These are phyloP conservation scores for Euclidia mi DNA, from an alignment of 2,888 invertebrate species.

Conservation along the genomic window DNA sequence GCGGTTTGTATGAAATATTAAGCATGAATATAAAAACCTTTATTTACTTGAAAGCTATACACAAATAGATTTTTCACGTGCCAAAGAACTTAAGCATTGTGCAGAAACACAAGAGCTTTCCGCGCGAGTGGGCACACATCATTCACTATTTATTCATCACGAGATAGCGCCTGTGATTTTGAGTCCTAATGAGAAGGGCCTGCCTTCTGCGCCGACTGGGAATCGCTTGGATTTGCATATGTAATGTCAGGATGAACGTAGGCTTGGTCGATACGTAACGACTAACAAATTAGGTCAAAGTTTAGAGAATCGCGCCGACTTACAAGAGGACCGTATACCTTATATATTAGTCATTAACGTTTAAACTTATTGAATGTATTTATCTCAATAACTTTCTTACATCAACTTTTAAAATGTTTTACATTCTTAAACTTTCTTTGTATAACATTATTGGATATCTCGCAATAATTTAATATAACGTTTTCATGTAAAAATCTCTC, in stretches of 20 bases:
- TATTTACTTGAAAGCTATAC: not conserved
- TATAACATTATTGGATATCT: too few species aligned
- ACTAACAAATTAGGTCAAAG: slow-evolving; percentile 25
- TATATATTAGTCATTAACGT: not conserved
- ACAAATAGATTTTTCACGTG: not conserved
- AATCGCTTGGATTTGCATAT: slow-evolving; percentile 34
- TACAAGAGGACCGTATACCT: not conserved
- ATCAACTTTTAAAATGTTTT: too few species aligned
- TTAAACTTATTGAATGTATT: not conserved
- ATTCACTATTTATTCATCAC: slow-evolving; percentile 26
- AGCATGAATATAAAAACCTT: not conserved
- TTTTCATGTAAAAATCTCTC: too few species aligned
- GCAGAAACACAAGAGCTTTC: slow-evolving; percentile 3
- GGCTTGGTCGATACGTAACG: slow-evolving; percentile 14
- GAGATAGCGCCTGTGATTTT: slow-evolving; percentile 15
- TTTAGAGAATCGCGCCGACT: slow-evolving; percentile 8
- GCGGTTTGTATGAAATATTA: too few species aligned
- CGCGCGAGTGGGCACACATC: not conserved
- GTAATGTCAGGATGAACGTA: slow-evolving; percentile 15
- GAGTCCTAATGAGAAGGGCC: slow-evolving; percentile 29
- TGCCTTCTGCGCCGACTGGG: slow-evolving; percentile 13
- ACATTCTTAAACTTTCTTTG: too few species aligned
- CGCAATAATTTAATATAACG: too few species aligned
- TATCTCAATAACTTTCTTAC: too few species aligned
- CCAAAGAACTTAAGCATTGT: not conserved